Percentiles rank a stretch among this genome's conserved stretches.
phyloP scores from a whole-genome alignment of 2,113 vertebrate species.

The Pandion haliaetus region DNA sequence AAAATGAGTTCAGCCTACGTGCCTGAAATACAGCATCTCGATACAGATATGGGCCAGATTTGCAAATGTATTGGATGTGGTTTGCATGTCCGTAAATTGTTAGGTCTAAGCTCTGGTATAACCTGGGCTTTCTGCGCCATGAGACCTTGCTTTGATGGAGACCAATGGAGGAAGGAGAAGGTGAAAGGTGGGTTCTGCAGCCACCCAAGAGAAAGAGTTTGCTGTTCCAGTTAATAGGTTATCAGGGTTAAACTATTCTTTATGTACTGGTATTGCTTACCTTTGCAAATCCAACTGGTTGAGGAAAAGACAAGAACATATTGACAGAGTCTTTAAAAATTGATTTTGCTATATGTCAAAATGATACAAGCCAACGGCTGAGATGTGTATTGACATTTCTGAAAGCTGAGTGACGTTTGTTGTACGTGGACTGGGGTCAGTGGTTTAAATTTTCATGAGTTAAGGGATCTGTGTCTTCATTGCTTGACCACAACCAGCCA shows the following conservation, averaged over 20 bases:
- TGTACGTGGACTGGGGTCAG: background rate
- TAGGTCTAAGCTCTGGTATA: background rate
- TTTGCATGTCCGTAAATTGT: background rate
- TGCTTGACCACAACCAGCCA: background rate
- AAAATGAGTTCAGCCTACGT: background rate
- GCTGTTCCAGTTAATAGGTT: background rate
- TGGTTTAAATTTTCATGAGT: background rate
- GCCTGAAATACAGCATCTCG: background rate
- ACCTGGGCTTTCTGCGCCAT: background rate
- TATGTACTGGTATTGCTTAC: background rate
- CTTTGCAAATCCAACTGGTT: background rate
- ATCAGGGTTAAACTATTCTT: background rate
- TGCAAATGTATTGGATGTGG: background rate
- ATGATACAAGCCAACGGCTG: background rate
- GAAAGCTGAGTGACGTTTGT: rapidly evolving
- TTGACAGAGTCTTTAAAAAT: background rate
- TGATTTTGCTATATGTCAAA: background rate
- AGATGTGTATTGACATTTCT: background rate
- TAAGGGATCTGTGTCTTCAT: background rate
- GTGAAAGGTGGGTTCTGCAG: background rate
- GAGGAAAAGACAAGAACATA: rapidly evolving
- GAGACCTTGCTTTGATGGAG: background rate
- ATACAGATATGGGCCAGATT: background rate
- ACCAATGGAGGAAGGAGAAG: background rate
- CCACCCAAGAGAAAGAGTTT: background rate